Base-by-base conservation (phyloP, 1,140 invertebrate genomes). In the Drosophila bipectinata region DNA sequence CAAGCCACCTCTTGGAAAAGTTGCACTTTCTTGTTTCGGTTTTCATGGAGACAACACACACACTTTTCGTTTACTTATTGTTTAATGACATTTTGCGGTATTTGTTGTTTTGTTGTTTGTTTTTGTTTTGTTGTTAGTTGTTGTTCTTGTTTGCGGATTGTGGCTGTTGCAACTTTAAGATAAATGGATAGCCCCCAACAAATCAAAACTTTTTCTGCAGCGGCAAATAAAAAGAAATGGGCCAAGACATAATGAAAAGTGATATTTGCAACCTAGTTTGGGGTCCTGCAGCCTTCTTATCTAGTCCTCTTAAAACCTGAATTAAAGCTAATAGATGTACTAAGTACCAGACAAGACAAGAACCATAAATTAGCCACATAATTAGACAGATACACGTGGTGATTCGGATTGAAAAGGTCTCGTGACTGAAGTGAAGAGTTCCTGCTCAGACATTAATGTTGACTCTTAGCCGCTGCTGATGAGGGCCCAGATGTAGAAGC, bases 351-450 rank as follows among this genome's bases (percentile, higher is more conserved):
- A 12, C 1, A 3, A 34, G 32, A 10, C 18, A 18, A 1, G n/a
- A 4, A 12, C 24, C 1, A 14, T 5, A 5, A 3, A 28, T 18
- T 10, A 21, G 18, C 15, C 30, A 39, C 8, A 39, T 54, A 47
- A 66, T 68, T 66, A 47, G 49, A 8, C 15, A 56, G 30, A 32
- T 53, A 18, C 47, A 18, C 66, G 32, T 52, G 28, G 28, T 12
- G 37, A 18, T 56, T 39, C 51, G 44, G 32, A 57, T 69, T 44
- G 63, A 15, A 68, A 48, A 7, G 51, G 37, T 2, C 60, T 64
- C 37, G 6, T 47, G 61, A 60, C 68, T 76, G 75, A 72, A 87
- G 82, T 88, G 79, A 79, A 81, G 83, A 72, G 75, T 79, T 81
- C 82, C 44, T 7, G 62, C 41, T 63, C 34, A 69, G 66, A 57